Base-by-base conservation (phyloP, 2,888 invertebrate genomes). In the Craniophora ligustri region DNA sequence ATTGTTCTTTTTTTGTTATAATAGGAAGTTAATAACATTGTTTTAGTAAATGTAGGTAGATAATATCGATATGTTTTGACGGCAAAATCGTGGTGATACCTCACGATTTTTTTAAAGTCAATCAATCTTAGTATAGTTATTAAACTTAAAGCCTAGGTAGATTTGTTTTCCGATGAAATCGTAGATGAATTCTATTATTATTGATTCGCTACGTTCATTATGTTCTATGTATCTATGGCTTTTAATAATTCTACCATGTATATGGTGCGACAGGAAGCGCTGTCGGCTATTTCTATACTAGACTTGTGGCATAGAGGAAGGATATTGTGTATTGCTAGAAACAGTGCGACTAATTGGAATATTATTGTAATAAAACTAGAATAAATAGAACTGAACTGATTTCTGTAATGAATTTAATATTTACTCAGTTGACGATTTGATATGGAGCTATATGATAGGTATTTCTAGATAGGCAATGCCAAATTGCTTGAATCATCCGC, bases 1-100 rank as follows among this genome's bases (percentile, higher is more conserved):
- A 84, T 84, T 81, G 78, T 81, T 82, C 72, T 68, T 75, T 73
- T n/a, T 69, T 61, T 55, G 16, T 49, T 59, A 56, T 62, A 59
- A 57, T 57, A 53, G 48, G 68, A 59, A 72, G 64, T 57, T 53
- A 26, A 45, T 26, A 50, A 36, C 45, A 57, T 65, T 76, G 69
- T 67, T 68, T 68, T 64, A 55, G 50, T 31, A 47, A 42, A 48
- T 31, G 42, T 41, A 49, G n/a, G 30, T 41, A 28, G 38, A 31
- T 54, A 28, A 15, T 11, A 10, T 42, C 18, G 7, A 32, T n/a
- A 11, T 54, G 16, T 60, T 58, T 53, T 62, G 21, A 41, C 41
- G 39, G 11, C 26, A n/a, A 16, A 39, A 31, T 53, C 54, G 56
- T 60, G 57, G 16, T 40, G 19, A 8, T 26, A 56, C 6, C 7